Percentiles rank a stretch among this genome's conserved stretches.
Evolutionary conservation across 2,113 vertebrate species (phyloP).

Genomic region (Hystrix brachyura): DNA sequence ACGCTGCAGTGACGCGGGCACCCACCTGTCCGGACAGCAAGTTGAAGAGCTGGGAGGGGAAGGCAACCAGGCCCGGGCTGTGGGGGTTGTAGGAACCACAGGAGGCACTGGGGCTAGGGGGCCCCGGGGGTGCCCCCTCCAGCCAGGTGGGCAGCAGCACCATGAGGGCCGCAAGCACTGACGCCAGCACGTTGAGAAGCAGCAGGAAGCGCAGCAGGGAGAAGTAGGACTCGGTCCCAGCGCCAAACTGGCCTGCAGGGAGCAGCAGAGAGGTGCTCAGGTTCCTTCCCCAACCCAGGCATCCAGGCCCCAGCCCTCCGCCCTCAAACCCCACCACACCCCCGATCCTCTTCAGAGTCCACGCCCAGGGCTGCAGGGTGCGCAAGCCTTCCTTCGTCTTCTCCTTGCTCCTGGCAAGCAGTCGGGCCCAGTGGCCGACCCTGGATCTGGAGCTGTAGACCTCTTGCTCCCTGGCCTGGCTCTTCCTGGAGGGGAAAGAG

Average conservation of each 20-base stretch:
- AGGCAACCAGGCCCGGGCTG: conserved; percentile 84
- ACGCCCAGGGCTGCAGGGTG: conserved; percentile 71
- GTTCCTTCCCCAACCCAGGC: background rate
- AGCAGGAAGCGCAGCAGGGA: conserved; percentile 93
- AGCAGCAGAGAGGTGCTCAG: background rate
- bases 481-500: conserved; percentile 58
- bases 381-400: background rate
- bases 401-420: conserved; percentile 43
- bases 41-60: conserved; percentile 89
- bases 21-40: conserved; percentile 93
- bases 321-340: conserved; percentile 18
- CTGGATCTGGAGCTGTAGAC: background rate
- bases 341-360: conserved; percentile 78
- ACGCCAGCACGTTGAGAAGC: conserved; percentile 91
- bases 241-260: conserved; percentile 93
- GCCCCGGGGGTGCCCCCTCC: background rate
- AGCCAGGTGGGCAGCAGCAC: conserved; percentile 83
- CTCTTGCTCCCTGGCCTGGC: background rate
- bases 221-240: conserved; percentile 93
- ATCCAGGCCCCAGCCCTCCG: background rate
- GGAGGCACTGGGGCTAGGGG: conserved; percentile 58
- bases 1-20: rapidly evolving
- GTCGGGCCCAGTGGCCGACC: background rate
- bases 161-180: conserved; percentile 89
- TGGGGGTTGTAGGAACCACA: conserved; percentile 88